Percentiles rank a stretch among this genome's conserved stretches.
Evolutionary conservation across 2,113 vertebrate genomes (phyloP).

Genomic region (Trochalopteron elliotii): DNA sequence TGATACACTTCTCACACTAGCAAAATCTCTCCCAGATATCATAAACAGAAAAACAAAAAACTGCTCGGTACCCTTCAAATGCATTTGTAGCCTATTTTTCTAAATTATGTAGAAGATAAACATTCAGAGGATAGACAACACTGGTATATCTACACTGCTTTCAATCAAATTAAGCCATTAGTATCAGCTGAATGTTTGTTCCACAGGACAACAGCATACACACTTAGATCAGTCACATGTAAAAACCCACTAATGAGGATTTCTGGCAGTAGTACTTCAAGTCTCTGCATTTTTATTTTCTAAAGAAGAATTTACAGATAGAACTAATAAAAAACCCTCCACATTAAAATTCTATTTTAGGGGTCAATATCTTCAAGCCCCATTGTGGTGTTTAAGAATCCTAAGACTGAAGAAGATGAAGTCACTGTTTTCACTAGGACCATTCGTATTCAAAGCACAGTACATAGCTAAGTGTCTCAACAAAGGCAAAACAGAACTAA

Average conservation of each 20-base stretch:
- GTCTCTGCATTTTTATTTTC: neutral
- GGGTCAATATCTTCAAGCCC: neutral
- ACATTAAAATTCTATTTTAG: neutral
- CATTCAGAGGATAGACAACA: neutral
- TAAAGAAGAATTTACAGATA: neutral
- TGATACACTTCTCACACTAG: neutral
- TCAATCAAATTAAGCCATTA: neutral
- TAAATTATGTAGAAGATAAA: neutral
- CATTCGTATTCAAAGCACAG: neutral
- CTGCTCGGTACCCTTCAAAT: neutral
- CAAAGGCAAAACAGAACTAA: neutral
- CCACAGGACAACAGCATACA: neutral
- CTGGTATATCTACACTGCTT: neutral
- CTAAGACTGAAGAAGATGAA: neutral
- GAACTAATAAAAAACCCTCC: neutral
- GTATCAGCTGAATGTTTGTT: neutral
- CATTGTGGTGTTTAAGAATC: neutral
- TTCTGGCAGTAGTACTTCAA: neutral
- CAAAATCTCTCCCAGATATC: neutral
- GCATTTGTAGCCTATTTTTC: neutral
- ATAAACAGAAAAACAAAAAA: neutral
- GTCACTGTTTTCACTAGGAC: neutral
- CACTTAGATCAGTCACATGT: neutral
- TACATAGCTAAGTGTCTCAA: neutral
- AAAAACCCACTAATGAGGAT: neutral